Evolutionary conservation across 2,797 vertebrate genomes (phyloP).

Genomic region (Galago senegalensis): DNA sequence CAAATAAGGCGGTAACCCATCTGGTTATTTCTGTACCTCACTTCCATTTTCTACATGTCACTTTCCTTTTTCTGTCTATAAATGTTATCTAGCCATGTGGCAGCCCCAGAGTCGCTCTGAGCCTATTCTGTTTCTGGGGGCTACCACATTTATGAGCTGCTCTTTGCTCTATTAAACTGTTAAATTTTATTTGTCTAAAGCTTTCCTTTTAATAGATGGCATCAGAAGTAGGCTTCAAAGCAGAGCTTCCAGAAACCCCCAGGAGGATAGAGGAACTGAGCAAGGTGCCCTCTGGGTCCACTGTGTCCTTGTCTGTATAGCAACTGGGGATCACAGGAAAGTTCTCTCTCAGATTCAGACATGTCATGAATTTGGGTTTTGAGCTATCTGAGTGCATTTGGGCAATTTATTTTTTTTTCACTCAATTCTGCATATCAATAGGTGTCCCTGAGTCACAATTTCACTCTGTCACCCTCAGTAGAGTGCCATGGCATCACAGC

Average conservation of each 20-base stretch:
- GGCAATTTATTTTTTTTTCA: no score
- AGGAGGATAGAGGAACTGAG: neutral
- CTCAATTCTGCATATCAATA: no score
- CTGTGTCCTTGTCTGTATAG: neutral
- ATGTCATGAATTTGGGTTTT: neutral
- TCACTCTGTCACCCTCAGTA: no score
- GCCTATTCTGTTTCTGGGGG: neutral
- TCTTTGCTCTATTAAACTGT: neutral
- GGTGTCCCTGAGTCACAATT: no score
- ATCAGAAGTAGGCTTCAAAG: neutral
- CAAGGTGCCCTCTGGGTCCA: neutral
- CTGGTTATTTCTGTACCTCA: neutral
- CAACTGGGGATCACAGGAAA: neutral
- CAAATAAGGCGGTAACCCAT: neutral
- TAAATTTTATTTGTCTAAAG: neutral
- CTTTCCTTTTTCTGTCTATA: neutral
- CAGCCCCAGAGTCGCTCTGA: neutral
- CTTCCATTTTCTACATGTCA: neutral
- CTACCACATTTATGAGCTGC: neutral
- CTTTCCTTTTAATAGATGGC: neutral
- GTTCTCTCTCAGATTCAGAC: neutral
- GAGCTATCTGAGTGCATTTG: neutral
- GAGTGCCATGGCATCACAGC: no score
- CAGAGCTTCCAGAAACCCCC: neutral
- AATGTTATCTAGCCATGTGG: neutral